These are phyloP conservation scores for Heliopora coerulea DNA, from an alignment of 92 coral and sea anemone genomes.

Conservation along the genomic window DNA sequence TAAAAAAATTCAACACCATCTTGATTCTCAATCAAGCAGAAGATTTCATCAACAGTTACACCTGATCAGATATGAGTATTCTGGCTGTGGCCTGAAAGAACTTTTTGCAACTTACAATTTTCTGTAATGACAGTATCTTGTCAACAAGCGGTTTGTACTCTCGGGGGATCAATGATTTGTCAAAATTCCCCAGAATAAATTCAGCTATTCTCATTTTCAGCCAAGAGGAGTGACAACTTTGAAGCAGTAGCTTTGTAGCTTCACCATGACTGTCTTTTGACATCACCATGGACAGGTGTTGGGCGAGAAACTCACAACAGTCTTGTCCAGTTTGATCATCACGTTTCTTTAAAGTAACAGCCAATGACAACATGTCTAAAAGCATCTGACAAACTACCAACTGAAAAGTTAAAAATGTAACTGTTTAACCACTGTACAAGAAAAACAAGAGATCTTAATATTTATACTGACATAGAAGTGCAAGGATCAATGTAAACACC, in stretches of 20 bases:
- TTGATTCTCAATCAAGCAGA: too few relatives aligned
- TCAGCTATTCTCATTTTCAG: constrained; percentile 72
- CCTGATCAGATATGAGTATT: not conserved
- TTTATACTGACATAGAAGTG: too few relatives aligned
- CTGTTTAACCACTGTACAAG: too few relatives aligned
- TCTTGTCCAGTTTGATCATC: not conserved
- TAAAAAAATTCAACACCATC: too few relatives aligned
- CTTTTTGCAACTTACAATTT: constrained; percentile 70
- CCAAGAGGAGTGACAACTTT: constrained; percentile 77
- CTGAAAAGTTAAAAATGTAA: constrained; percentile 8
- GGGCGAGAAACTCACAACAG: constrained; percentile 64
- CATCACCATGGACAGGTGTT: constrained; percentile 62
- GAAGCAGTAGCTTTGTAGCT: constrained; percentile 61
- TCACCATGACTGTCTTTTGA: constrained; percentile 52
- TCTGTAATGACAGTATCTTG: constrained; percentile 60
- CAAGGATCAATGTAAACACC: too few relatives aligned
- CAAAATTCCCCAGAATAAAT: constrained; percentile 63
- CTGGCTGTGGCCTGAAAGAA: too few relatives aligned
- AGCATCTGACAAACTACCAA: constrained; percentile 18
- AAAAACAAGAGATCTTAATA: too few relatives aligned
- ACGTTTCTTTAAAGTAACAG: constrained; percentile 10
- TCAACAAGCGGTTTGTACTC: constrained; percentile 60
- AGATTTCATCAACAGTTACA: too few relatives aligned
- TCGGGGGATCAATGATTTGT: constrained; percentile 68
- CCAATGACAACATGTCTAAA: constrained; percentile 22